phyloP scores from a whole-genome alignment of 2,113 vertebrate species.

The Euleptes europaea region DNA sequence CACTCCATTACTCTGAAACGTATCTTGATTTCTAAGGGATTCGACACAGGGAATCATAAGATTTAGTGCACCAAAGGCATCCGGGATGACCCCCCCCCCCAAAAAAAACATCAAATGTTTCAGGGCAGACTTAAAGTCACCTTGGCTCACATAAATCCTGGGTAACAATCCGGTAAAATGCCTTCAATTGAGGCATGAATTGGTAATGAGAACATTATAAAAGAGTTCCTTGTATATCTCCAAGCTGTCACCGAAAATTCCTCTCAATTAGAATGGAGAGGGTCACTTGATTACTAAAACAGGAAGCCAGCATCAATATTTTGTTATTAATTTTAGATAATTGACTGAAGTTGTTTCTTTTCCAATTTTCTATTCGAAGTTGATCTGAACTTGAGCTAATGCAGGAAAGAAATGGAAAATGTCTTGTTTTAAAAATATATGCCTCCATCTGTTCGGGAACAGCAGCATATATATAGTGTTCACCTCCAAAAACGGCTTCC shows the following conservation, averaged over 20 bases:
- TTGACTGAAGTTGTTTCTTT: not conserved
- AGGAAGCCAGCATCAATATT: slow-evolving; percentile 2
- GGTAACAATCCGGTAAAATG: slow-evolving; percentile 29
- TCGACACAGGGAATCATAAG: slow-evolving; percentile 45
- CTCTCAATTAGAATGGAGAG: slow-evolving; percentile 33
- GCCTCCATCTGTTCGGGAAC: too few species aligned
- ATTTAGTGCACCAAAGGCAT: slow-evolving; percentile 32
- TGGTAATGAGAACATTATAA: slow-evolving; percentile 33
- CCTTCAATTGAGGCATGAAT: slow-evolving; percentile 24
- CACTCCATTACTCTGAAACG: slow-evolving; percentile 31
- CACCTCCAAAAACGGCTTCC: not conserved
- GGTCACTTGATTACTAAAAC: slow-evolving; percentile 33
- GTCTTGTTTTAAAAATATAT: slow-evolving; percentile 12
- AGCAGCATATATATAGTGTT: not conserved
- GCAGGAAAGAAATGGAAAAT: not conserved
- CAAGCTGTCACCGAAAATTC: slow-evolving; percentile 14
- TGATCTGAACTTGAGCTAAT: not conserved
- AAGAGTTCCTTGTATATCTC: slow-evolving; percentile 23
- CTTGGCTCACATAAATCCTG: slow-evolving; percentile 34
- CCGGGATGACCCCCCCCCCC: too few species aligned
- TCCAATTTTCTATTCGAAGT: not conserved
- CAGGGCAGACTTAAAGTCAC: slow-evolving; percentile 38
- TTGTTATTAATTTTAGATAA: slow-evolving; percentile 28
- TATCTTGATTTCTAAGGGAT: slow-evolving; percentile 51
- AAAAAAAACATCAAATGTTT: slow-evolving; percentile 33